Evolutionary conservation across 1,140 invertebrate species (phyloP), one percentile per base, ranked within the genome.

Genomic region (Tribolium castaneum): DNA sequence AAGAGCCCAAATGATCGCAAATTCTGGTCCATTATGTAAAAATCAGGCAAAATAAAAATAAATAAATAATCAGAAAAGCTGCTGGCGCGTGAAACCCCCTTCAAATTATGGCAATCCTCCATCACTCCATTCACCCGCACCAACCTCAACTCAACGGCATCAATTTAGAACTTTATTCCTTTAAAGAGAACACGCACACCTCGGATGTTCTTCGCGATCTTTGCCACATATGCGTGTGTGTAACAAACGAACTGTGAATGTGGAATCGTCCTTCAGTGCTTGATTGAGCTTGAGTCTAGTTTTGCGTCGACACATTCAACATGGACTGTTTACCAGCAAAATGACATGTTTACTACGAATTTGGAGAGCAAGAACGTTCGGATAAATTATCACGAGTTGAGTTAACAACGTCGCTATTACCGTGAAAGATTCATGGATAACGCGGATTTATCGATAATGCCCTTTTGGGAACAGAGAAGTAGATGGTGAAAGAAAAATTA

Each of bases 81-180:
- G 39, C 9, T 10, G 10, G 35, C 39, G n/a, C 6, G 7, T 45
- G 2, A 45, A 45, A 45, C n/a, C 39, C 7, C n/a, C 6, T 45
- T 45, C 39, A 45, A 45, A 45, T 45, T 39, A 39, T 39, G 35
- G 9, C 35, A 39, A 39, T 7, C 35, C 35, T n/a, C n/a, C n/a
- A n/a, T 3, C 35, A 9, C 35, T 5, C 22, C 5, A 25, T 25
- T 39, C 35, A 39, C 1, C 35, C 1, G 1, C 54, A 1, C 22
- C 54, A 16, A 54, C 14, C 25, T 19, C 56, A 72, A 73, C 71
- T 73, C 52, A 30, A 73, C 71, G 71, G 35, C 52, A 73, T 50
- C 71, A 73, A 73, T 73, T 73, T 52, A 13, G 12, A 54, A 73
- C 49, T 73, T 73, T 73, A 73, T 73, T 54, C 30, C 30, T 6